A percentile compares a stretch with the other conserved stretches of the same genome.
Conservation (phyloP, 2,797 vertebrate species). For the Morus bassanus region DNA sequence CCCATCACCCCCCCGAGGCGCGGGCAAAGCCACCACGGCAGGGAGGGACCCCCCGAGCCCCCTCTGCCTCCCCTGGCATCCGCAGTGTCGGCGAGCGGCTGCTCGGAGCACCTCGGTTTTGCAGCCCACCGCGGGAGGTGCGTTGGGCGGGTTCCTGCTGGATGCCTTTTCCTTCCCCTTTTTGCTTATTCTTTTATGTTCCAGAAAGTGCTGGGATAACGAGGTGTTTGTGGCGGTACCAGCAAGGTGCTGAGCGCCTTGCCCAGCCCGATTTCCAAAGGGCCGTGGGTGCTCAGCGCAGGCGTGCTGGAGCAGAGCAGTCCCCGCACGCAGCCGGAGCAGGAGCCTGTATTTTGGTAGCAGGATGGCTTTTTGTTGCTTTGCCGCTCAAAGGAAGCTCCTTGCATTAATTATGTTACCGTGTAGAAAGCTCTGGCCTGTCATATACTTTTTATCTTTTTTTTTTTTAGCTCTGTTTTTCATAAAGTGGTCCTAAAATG, state of each 20-base stretch:
- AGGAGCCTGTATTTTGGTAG: not conserved
- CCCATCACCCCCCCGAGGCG: fast-evolving
- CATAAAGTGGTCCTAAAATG: constrained; percentile 74
- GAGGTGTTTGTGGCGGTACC: fast-evolving
- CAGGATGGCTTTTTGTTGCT: not conserved
- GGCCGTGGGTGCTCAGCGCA: fast-evolving
- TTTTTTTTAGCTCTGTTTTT: constrained; percentile 56
- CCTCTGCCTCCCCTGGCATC: fast-evolving
- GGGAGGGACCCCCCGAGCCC: not conserved
- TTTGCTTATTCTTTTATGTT: fast-evolving
- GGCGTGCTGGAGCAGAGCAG: not conserved
- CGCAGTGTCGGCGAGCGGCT: fast-evolving
- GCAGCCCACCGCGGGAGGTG: fast-evolving
- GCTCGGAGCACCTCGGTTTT: fast-evolving
- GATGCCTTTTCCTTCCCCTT: not conserved
- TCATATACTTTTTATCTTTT: not conserved
- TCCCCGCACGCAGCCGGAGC: fast-evolving
- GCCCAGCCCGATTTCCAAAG: fast-evolving
- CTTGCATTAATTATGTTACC: constrained; percentile 32
- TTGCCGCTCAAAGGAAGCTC: not conserved
- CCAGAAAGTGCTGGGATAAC: fast-evolving
- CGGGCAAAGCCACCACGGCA: fast-evolving
- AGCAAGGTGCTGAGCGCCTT: not conserved
- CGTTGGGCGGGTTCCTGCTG: fast-evolving
- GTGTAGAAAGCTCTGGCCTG: constrained; percentile 22